These are phyloP conservation scores for Zosterops hypoxanthus DNA, from an alignment of 2,113 vertebrate genomes.

Conservation along the genomic window DNA sequence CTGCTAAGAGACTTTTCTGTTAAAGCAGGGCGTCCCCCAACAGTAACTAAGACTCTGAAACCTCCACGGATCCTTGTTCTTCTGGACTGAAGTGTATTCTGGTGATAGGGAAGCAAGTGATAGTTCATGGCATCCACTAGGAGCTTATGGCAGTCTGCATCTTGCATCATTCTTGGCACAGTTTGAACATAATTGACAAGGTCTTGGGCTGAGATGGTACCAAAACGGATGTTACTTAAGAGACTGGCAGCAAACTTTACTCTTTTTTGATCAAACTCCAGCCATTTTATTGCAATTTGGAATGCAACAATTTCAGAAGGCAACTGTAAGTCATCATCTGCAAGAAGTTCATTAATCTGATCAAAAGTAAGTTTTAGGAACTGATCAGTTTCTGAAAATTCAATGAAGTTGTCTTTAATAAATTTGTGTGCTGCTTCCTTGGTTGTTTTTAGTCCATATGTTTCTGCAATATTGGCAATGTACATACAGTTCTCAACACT, in stretches of 20 bases:
- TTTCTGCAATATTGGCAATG: constrained; percentile 93
- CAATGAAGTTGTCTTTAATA: constrained; percentile 96
- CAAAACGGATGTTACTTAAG: constrained; percentile 92
- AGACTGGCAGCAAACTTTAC: constrained; percentile 91
- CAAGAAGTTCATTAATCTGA: constrained; percentile 96
- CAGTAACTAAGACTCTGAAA: constrained; percentile 89
- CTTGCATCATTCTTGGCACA: constrained; percentile 98
- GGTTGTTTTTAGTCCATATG: constrained; percentile 89
- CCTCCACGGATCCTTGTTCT: constrained; percentile 96
- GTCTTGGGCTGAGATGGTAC: constrained; percentile 95
- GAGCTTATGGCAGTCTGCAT: constrained; percentile 93
- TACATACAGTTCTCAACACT: constrained; percentile 98
- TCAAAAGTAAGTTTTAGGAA: constrained; percentile 98
- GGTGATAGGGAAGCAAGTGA: constrained; percentile 94
- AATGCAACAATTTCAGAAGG: constrained; percentile 97
- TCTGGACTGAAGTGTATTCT: constrained; percentile 96
- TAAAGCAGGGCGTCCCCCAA: constrained; percentile 93
- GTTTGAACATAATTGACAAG: constrained; percentile 94
- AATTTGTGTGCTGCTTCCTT: constrained; percentile 93
- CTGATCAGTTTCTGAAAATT: constrained; percentile 97
- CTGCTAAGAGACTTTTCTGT: constrained; percentile 98
- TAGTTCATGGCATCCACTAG: constrained; percentile 99
- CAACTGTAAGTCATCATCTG: constrained; percentile 92
- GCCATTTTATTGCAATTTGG: constrained; percentile 97
- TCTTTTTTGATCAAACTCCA: constrained; percentile 98